phyloP scores from a whole-genome alignment of 2,888 invertebrate species.

The Oligia latruncula region DNA sequence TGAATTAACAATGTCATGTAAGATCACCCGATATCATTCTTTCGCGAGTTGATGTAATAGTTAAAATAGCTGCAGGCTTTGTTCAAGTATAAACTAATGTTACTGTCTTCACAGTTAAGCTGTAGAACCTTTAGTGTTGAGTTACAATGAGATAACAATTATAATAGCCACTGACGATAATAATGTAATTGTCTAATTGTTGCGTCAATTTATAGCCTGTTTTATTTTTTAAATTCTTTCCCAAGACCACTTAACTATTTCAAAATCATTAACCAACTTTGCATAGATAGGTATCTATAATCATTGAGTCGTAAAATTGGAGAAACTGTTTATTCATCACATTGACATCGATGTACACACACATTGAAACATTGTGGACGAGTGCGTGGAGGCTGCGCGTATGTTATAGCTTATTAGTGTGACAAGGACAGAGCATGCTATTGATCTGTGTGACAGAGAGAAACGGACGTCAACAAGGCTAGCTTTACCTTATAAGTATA shows the following conservation, averaged over 20 bases:
- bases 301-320: conserved; percentile 88
- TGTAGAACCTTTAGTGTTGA: conserved; percentile 17
- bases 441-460: conserved; percentile 80
- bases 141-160: conserved; percentile 51
- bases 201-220: conserved; percentile 48
- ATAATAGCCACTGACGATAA: conserved; percentile 49
- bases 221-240: conserved; percentile 65
- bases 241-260: conserved; percentile 69
- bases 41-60: conserved; percentile 52
- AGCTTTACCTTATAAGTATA: conserved; percentile 88
- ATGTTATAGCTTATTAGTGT: conserved; percentile 85
- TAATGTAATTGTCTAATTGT: conserved; percentile 57
- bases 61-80: conserved; percentile 47
- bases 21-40: conserved; percentile 53
- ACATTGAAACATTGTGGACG: conserved; percentile 68
- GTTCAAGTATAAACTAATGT: conserved; percentile 35
- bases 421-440: conserved; percentile 80
- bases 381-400: conserved; percentile 71
- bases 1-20: conserved; percentile 59
- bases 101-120: conserved; percentile 34
- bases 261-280: conserved; percentile 84
- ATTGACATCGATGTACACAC: conserved; percentile 80
- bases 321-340: conserved; percentile 89
- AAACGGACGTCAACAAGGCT: conserved; percentile 86
- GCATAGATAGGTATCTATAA: conserved; percentile 87